Evolutionary conservation across 2,888 invertebrate species (phyloP).

Genomic region (Sphecodes monilicornis): DNA sequence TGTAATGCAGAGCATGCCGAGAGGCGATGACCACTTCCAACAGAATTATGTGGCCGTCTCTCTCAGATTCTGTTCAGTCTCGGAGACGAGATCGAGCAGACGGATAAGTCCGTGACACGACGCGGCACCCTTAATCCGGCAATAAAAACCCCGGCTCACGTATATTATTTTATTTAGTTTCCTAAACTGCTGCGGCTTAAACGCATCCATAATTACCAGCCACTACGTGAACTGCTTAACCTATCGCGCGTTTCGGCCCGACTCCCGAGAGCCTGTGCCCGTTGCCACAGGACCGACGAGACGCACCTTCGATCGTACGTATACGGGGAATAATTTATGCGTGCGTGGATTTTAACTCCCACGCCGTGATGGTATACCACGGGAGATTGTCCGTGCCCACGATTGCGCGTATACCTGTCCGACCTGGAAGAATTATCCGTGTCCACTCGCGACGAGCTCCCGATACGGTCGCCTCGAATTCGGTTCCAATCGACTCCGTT

Average conservation of each 20-base stretch:
- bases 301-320: constrained; percentile 19
- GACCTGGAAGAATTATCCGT: constrained; percentile 65
- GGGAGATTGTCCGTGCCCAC: constrained; percentile 67
- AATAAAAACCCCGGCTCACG: constrained; percentile 83
- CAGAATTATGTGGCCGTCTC: constrained; percentile 49
- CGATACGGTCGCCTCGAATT: constrained; percentile 65
- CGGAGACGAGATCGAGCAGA: constrained; percentile 73
- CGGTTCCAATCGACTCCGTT: constrained; percentile 53
- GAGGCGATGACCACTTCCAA: constrained; percentile 66
- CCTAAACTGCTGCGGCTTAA: constrained; percentile 83
- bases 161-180: constrained; percentile 84
- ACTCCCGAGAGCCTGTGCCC: constrained; percentile 24
- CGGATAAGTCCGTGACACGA: constrained; percentile 78
- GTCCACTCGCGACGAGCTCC: constrained; percentile 62
- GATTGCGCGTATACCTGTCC: constrained; percentile 60
- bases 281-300: constrained; percentile 6
- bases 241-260: constrained; percentile 72
- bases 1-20: constrained; percentile 35
- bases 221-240: constrained; percentile 83
- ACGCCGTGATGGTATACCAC: constrained; percentile 72
- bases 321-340: constrained; percentile 79
- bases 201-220: constrained; percentile 84
- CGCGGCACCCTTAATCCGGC: constrained; percentile 80
- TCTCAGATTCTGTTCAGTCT: constrained; percentile 30
- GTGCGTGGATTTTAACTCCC: constrained; percentile 81